Base-by-base conservation (phyloP, 1,140 invertebrate genomes). In the Magallana gigas region DNA sequence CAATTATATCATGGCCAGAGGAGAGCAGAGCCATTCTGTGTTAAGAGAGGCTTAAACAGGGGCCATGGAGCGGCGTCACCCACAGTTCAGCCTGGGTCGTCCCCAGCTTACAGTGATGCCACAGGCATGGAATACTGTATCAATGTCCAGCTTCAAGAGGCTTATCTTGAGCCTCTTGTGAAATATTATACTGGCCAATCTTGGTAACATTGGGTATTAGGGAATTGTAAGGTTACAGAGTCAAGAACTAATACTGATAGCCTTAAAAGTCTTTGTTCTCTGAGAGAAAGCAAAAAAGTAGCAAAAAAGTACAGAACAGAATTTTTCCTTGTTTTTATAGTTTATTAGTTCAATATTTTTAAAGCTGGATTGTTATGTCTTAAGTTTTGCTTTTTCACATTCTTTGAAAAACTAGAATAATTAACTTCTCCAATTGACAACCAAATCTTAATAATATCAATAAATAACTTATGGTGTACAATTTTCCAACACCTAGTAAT, bases 161-260 rank as follows among this genome's bases (percentile, higher is more conserved):
- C 68, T 76, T 76, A 76, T 29, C 68, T 76, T 36, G 68, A 76
- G 68, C 68, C 68, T 76, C 68, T 76, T 76, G 68, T 76, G 68
- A 76, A 76, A 76, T 76, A 76, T 76, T 76, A 76, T 29, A 76
- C 68, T 76, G 68, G 68, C 68, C 68, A 76, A 76, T 76, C 68
- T 76, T 76, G 68, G 68, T 29, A 76, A 76, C 68, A 76, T 29
- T 76, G 68, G 68, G 68, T 76, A 76, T 76, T 76, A 62, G 14
- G n/a, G 60, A 16, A 62, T 62, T 62, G 60, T 12, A 76, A 71
- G 68, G 36, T 76, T 76, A 76, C 23, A 23, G 68, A 23, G 68
- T 29, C 12, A 48, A 48, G 36, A 48, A 48, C 36, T 48, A 48
- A 48, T 48, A 48, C 36, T 48, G 36, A 48, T 48, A 48, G 36